Base-by-base conservation (phyloP, 2,797 vertebrate species). In the Sebastes hubbsi region DNA sequence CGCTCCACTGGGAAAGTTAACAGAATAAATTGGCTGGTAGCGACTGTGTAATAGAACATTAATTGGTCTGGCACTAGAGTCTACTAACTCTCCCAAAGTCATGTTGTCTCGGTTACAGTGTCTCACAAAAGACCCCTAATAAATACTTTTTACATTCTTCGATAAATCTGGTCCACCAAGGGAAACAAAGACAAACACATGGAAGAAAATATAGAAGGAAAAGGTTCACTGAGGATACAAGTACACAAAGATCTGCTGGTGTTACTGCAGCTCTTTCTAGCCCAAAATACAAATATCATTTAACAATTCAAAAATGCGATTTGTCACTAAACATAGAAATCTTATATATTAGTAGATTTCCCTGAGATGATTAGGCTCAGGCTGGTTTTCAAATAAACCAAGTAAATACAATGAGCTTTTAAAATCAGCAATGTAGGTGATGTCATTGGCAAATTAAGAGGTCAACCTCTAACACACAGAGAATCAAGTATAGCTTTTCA, bases 281-380 rank as follows among this genome's bases (percentile, higher is more conserved):
- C 27, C 27, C 52, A 59, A 85, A 73, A 68, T 34, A 34, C 29
- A 73, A 54, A 80, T 4, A 67, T 56, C n/a, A 38, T 29, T 38
- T 8, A 22, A 64, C 3, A 14, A 34, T 22, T 73, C 36, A 71
- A 63, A 75, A 34, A 67, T 59, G 3, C 42, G 61, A 89, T 87
- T 83, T 73, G 61, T 72, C 75, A 79, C 75, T 55, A 38, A 84
- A 83, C 71, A 85, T 42, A 77, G 20, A 71, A 16, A 56, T 55
- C 5, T 34, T n/a, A 77, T 70, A 16, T 70, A 61, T 77, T 38
- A 61, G n/a, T 65, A 76, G 12, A 74, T 89, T 84, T 91, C 83
- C 91, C 92, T 88, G 85, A 85, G 81, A 83, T 81, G 59, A 69
- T 86, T 78, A 32, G 46, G 64, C 84, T 90, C 91, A 92, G 83